phyloP scores from a whole-genome alignment of 2,113 vertebrate species.

The Brienomyrus longianalis region DNA sequence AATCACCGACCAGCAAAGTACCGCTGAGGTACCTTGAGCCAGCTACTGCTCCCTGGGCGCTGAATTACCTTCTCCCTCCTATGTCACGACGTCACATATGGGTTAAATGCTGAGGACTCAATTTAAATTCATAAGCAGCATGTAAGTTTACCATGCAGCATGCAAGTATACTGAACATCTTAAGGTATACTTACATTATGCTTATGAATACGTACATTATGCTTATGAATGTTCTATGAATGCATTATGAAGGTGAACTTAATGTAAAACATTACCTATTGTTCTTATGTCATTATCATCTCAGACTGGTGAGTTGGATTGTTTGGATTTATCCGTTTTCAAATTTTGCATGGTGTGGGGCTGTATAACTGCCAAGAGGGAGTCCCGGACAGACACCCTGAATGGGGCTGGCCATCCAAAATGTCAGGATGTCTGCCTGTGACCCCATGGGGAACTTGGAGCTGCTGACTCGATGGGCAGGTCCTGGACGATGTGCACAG shows the following conservation, averaged over 20 bases:
- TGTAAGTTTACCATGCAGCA: not conserved
- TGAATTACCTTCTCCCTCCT: too few species aligned
- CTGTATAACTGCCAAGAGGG: not conserved
- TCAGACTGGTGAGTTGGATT: not conserved
- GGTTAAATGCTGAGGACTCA: too few species aligned
- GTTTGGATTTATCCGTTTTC: not conserved
- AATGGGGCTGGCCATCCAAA: not conserved
- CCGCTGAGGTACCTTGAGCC: too few species aligned
- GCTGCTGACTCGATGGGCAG: not conserved
- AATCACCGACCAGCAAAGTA: too few species aligned
- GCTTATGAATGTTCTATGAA: not conserved
- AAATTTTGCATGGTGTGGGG: not conserved
- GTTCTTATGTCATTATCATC: not conserved
- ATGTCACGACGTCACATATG: too few species aligned
- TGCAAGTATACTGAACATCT: not conserved
- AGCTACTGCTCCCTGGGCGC: too few species aligned
- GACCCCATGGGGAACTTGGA: not conserved
- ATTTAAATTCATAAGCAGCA: not conserved
- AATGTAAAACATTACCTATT: not conserved
- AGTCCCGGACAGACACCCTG: not conserved
- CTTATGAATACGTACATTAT: not conserved
- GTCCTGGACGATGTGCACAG: not conserved
- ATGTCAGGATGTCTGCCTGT: not conserved
- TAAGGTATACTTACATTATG: not conserved
- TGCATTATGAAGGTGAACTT: not conserved